Base-by-base conservation (phyloP, 1,140 invertebrate species). In the Ganaspis sp. region DNA sequence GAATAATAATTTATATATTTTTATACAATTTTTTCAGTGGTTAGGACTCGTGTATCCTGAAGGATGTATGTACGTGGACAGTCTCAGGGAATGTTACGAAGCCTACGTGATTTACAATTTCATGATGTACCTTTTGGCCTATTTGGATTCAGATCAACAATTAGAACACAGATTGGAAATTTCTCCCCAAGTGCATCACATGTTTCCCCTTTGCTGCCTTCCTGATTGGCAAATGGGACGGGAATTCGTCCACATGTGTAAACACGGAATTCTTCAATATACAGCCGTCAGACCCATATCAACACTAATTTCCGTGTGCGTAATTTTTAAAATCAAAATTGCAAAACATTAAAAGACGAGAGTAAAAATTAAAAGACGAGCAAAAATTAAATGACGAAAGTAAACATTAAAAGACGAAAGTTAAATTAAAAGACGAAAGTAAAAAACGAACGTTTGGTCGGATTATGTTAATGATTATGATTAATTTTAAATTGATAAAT, bases 41-140 rank as follows among this genome's bases (percentile, higher is more conserved):
- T 92, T 97, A 78, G 96, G 96, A 54, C 88, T 97, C 54, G 92
- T 95, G 29, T 96, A 96, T 91, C 96, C 97, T 19, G 92, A 94
- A 82, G 94, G 95, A 79, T 96, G 96, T 19, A 97, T 99, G 76
- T 99, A 98, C 87, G 93, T 98, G 85, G 97, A 99, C 87, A 97
- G 96, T 82, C 88, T 97, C 29, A 92, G 98, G 90, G 98, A 99
- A 92, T 99, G 97, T 88, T 99, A 99, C 87, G 98, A 99, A 92
- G 96, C 95, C 11, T 99, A 98, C 93, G 98, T 98, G 0, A 99
- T 99, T 84, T 99, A 99, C 87, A 99, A 98, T 92, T 99, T 99
- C 87, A 98, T 99, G 97, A 96, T 96, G 87, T 99, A 97, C 91
- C 92, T 99, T 58, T 90, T 99, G 69, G 97, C 97, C 85, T 99